Base-by-base conservation (phyloP, 2,888 invertebrate genomes). In the Leptopilina myrica region DNA sequence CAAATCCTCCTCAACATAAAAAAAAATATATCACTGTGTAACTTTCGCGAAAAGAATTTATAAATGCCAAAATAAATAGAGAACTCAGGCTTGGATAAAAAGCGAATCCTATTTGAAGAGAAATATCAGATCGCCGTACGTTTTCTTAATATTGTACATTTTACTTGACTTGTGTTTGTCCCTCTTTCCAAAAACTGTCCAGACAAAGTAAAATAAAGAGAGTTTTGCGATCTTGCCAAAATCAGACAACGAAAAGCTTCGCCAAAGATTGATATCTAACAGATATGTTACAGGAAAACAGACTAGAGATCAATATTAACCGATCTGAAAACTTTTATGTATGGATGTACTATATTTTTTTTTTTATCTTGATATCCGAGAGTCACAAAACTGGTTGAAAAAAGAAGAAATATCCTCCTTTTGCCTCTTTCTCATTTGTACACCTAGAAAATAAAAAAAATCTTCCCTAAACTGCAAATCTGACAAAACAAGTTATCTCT, bases 21-120 rank as follows among this genome's bases (percentile, higher is more conserved):
- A 20, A 20, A 20, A 20, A 1, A 20, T 20, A 20, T 20, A 20
- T 20, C 20, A 20, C 20, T 20, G 20, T 20, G 20, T 20, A 20
- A 20, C 20, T 43, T 43, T 43, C 43, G 43, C 43, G 76, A 76
- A 76, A 56, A 66, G 56, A 20, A 77, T 76, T 76, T 33, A 62
- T 76, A 20, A 26, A 76, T 76, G 56, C 14, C 40, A 62, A 62
- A 62, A 62, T 62, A 59, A 59, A 59, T 59, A 62, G 20, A 20
- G 15, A 62, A 62, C 20, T 62, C 15, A 62, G 7, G 15, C 20
- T 62, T 62, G n/a, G 62, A 49, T 62, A 62, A 62, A 62, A 62
- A 62, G 62, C 9, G 62, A 15, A 15, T 62, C 15, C 62, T 15
- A 62, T 62, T 62, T 62, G 62, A 62, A 62, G 62, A 62, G 8